These are phyloP conservation scores for Eidolon helvum DNA, from an alignment of 2,113 vertebrate species.

Conservation along the genomic window DNA sequence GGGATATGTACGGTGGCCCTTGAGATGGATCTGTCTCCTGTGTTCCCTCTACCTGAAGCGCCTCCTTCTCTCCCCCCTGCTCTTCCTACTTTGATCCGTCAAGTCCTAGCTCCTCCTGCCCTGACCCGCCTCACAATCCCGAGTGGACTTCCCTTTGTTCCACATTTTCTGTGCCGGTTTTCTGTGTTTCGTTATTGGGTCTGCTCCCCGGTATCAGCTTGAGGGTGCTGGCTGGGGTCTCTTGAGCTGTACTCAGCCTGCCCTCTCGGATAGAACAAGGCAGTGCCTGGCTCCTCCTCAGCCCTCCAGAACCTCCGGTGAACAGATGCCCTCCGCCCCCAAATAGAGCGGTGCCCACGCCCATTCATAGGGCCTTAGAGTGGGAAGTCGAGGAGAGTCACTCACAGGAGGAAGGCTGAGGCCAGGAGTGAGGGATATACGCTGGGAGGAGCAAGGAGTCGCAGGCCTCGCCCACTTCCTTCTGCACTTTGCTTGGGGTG, in stretches of 20 bases:
- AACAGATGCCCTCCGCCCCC: background rate
- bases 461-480: too few relatives aligned
- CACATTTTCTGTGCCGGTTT: background rate
- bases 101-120: background rate
- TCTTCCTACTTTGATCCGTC: background rate
- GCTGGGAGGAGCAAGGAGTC: background rate
- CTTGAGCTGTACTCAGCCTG: background rate
- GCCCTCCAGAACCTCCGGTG: background rate
- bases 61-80: background rate
- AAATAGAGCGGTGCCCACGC: background rate
- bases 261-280: background rate
- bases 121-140: background rate
- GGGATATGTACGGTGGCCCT: accelerated
- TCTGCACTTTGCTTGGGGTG: background rate
- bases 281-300: background rate
- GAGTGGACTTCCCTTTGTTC: background rate
- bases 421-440: background rate
- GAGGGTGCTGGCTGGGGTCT: background rate
- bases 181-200: background rate
- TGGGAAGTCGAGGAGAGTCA: background rate
- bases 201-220: background rate
- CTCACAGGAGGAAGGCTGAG: background rate
- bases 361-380: background rate
- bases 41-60: background rate
- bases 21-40: accelerated